Conservation (phyloP, 23 tunicate species). For the Ascidia mentula region DNA sequence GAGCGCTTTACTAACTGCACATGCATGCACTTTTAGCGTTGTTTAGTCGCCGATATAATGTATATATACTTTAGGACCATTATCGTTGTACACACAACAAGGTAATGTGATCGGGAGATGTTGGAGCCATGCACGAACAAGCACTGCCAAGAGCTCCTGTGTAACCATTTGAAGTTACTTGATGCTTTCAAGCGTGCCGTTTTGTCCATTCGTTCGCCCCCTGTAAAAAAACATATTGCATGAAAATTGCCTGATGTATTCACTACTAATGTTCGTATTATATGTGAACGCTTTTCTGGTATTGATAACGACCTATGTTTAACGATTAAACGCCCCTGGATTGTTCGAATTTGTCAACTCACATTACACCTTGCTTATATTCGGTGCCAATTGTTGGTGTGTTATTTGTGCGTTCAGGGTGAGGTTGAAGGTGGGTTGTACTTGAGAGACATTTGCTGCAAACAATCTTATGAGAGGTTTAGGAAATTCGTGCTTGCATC, state of each 20-base stretch:
- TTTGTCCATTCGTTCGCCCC: too few species aligned
- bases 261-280: not conserved
- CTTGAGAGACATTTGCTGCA: too few species aligned
- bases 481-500: too few species aligned
- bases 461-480: too few species aligned
- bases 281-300: not conserved
- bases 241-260: conserved; percentile 1
- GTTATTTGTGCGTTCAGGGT: too few species aligned
- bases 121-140: not conserved
- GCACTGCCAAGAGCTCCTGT: not conserved
- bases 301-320: not conserved
- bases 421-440: too few species aligned
- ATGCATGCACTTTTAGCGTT: not conserved
- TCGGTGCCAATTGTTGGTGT: not conserved
- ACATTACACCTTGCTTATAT: conserved; percentile 1
- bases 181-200: too few species aligned
- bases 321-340: not conserved
- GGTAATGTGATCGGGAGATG: not conserved
- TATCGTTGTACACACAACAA: too few species aligned
- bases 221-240: not conserved
- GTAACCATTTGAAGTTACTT: too few species aligned
- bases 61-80: too few species aligned
- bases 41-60: not conserved
- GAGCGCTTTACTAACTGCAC: too few species aligned
- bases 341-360: not conserved